Evolutionary conservation across 2,888 invertebrate genomes (phyloP).

Genomic region (Thereva nobilitata): DNA sequence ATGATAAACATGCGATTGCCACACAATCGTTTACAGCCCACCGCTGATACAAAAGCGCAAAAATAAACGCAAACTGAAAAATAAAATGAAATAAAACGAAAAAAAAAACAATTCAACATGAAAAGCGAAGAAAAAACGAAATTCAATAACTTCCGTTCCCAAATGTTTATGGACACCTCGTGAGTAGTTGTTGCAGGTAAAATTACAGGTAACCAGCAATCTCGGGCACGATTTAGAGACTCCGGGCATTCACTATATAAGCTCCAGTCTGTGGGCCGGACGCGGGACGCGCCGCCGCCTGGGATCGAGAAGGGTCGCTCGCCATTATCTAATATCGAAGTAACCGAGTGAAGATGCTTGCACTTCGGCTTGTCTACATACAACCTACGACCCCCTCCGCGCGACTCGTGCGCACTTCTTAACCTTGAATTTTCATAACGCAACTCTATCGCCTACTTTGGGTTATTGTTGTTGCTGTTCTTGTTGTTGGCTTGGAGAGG

Average conservation of each 20-base stretch:
- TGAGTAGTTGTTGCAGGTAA: slow-evolving; percentile 6
- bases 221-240: no score
- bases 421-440: slow-evolving; percentile 2
- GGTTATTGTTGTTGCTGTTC: not conserved
- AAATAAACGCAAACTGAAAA: not conserved
- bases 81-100: not conserved
- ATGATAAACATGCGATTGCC: slow-evolving; percentile 17
- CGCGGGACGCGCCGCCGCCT: no score
- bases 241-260: no score
- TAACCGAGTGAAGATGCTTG: no score
- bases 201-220: no score
- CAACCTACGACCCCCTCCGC: not conserved
- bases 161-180: slow-evolving; percentile 11
- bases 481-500: slow-evolving; percentile 7
- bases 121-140: not conserved
- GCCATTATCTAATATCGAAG: no score
- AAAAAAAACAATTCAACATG: not conserved
- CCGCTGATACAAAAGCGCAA: not conserved
- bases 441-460: not conserved
- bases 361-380: no score
- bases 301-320: no score
- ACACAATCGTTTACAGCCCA: not conserved
- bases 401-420: not conserved
- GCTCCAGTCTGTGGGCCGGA: no score
- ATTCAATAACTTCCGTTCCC: slow-evolving; percentile 34